Evolutionary conservation across 2,888 invertebrate genomes (phyloP), one percentile per base, ranked within the genome.

Genomic region (Zhengitettix transpicula): DNA sequence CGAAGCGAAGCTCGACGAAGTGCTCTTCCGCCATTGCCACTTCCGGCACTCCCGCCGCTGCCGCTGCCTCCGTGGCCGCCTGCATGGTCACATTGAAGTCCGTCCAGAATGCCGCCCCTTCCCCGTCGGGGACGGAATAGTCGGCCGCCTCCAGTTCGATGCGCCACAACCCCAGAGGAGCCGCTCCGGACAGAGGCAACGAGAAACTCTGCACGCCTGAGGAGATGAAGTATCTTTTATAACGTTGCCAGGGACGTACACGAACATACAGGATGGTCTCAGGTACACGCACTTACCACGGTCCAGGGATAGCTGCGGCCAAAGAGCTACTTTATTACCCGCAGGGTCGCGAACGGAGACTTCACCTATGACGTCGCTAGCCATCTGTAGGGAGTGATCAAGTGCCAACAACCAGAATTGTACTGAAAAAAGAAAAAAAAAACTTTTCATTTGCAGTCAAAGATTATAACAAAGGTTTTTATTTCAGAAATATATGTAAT

Each of bases 11-110:
- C 66, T 83, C 83, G 12, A 83, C 83, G 65, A 81, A 83, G 67
- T 83, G 83, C 65, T 82, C 82, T 64, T 83, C 83, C 10, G 81
- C 82, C 1, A 81, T 82, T 0, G 82, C 79, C 0, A 82, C 78
- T 42, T 82, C 81, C 7, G 73, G 72, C 1, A 54, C 17, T 17
- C 51, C 61, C 59, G 52, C 65, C 63, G 16, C 66, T 0, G 78
- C 72, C 9, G 75, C 73, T 1, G 80, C 82, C 40, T 78, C 78
- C 10, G 74, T 74, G 0, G 82, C 17, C 74, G 74, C 60, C 71
- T 72, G 40, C 15, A 40, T 8, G 40, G 55, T 40, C 55, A 55
- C 55, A 14, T 55, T 55, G 55, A 55, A 55, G 40, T 28, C 15
- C 11, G 55, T 8, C 16, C 41, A n/a, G 40, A 40, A 40, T n/a